These are phyloP conservation scores for Drosophila insularis DNA, from an alignment of 1,140 invertebrate species.

Conservation along the genomic window DNA sequence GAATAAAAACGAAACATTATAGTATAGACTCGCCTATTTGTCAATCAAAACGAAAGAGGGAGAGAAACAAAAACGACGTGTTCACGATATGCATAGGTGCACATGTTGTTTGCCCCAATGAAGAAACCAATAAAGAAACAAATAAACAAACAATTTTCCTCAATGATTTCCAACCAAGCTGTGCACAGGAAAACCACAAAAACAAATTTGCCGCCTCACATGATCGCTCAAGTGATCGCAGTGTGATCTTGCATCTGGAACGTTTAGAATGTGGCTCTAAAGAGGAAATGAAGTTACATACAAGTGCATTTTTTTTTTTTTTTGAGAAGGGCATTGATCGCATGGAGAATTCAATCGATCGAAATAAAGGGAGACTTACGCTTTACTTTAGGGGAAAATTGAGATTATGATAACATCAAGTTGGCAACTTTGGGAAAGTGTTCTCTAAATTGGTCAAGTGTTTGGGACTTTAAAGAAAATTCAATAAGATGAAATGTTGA, in stretches of 20 bases:
- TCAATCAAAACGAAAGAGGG: slow-evolving; percentile 53
- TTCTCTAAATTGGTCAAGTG: too few species aligned
- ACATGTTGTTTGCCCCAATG: slow-evolving; percentile 76
- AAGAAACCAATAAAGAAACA: slow-evolving; percentile 66
- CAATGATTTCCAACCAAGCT: slow-evolving; percentile 22
- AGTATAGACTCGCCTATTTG: slow-evolving; percentile 52
- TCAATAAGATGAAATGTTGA: too few species aligned
- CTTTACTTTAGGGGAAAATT: too few species aligned
- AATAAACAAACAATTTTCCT: slow-evolving; percentile 61
- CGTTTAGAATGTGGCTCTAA: slow-evolving; percentile 35
- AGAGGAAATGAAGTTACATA: not conserved
- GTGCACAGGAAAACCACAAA: slow-evolving; percentile 81
- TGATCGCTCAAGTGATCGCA: slow-evolving; percentile 69
- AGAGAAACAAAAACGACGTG: slow-evolving; percentile 20
- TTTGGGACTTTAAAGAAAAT: too few species aligned
- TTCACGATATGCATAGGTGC: slow-evolving; percentile 82
- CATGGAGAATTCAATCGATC: too few species aligned
- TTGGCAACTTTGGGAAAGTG: too few species aligned
- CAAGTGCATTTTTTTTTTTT: not conserved
- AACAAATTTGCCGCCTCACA: slow-evolving; percentile 83
- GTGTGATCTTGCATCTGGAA: slow-evolving; percentile 56
- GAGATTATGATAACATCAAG: too few species aligned
- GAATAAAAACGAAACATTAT: slow-evolving; percentile 26
- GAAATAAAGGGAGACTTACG: too few species aligned
- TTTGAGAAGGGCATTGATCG: too few species aligned